Percentiles rank a stretch among this genome's conserved stretches.
Evolutionary conservation across 2,113 vertebrate species (phyloP).

Genomic region (Euleptes europaea): DNA sequence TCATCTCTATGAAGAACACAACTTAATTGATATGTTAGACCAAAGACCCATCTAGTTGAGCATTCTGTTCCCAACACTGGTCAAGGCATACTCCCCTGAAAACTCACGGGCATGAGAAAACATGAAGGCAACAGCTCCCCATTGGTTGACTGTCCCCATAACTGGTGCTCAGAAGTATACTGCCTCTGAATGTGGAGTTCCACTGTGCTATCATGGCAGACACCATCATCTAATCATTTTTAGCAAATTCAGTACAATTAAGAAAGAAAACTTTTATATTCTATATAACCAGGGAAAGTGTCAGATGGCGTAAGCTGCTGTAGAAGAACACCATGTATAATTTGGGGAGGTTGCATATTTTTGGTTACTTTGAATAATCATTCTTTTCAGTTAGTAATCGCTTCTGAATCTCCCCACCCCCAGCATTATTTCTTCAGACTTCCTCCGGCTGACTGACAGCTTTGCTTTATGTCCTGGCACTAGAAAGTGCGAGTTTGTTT

Average conservation of each 20-base stretch:
- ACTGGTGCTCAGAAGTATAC: background rate
- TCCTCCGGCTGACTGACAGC: slow-evolving; percentile 47
- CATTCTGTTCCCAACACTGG: background rate
- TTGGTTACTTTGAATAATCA: background rate
- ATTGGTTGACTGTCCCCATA: background rate
- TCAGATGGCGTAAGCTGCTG: background rate
- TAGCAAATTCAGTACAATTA: background rate
- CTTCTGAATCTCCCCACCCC: background rate
- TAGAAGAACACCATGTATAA: background rate
- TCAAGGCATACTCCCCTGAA: background rate
- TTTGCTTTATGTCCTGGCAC: slow-evolving; percentile 48
- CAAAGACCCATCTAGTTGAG: background rate
- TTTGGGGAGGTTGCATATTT: background rate
- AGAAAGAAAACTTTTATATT: background rate
- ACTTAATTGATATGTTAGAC: background rate
- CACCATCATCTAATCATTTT: background rate
- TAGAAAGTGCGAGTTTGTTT: slow-evolving; percentile 53
- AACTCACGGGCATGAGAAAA: background rate
- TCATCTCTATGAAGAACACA: background rate
- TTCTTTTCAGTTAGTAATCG: slow-evolving; percentile 13
- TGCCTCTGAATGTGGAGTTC: background rate
- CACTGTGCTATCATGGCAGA: background rate
- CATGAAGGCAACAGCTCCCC: background rate
- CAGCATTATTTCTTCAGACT: background rate
- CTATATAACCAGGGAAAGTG: background rate